These are phyloP conservation scores for Psittacula echo DNA, from an alignment of 2,797 vertebrate genomes.

Conservation along the genomic window DNA sequence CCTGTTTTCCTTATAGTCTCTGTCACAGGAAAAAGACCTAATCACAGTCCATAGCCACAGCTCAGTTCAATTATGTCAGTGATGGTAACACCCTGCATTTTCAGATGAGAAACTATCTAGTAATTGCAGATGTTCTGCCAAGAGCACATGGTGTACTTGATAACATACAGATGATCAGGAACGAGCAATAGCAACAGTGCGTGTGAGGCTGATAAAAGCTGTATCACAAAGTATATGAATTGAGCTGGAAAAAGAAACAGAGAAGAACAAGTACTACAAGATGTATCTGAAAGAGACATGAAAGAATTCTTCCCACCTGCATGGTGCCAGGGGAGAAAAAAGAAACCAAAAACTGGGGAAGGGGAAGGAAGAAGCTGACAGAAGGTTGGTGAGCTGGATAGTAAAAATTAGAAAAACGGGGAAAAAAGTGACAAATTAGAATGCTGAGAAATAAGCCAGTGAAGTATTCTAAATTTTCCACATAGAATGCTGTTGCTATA, in stretches of 20 bases:
- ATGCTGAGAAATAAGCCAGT: neutral
- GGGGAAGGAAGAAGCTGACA: neutral
- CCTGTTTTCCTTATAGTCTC: neutral
- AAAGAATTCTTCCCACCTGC: neutral
- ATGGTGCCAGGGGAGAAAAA: neutral
- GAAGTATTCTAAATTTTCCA: neutral
- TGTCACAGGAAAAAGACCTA: neutral
- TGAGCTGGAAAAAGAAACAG: neutral
- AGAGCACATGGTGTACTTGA: slow-evolving; percentile 30
- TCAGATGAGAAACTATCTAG: slow-evolving; percentile 17
- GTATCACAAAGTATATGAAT: slow-evolving; percentile 12
- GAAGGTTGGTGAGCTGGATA: neutral
- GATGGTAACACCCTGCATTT: slow-evolving; percentile 2
- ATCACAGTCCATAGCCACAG: neutral
- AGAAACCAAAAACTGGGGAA: neutral
- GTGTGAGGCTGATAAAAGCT: slow-evolving; percentile 39
- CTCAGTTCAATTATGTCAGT: neutral
- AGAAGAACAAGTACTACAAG: neutral
- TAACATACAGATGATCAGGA: slow-evolving; percentile 37
- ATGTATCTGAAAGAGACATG: neutral
- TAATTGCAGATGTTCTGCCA: slow-evolving; percentile 58
- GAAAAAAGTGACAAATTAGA: neutral
- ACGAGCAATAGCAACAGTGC: neutral
- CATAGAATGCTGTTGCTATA: neutral
- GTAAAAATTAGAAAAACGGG: neutral